Evolutionary conservation across 2,888 invertebrate species (phyloP).

Genomic region (Diachrysia chrysitis): DNA sequence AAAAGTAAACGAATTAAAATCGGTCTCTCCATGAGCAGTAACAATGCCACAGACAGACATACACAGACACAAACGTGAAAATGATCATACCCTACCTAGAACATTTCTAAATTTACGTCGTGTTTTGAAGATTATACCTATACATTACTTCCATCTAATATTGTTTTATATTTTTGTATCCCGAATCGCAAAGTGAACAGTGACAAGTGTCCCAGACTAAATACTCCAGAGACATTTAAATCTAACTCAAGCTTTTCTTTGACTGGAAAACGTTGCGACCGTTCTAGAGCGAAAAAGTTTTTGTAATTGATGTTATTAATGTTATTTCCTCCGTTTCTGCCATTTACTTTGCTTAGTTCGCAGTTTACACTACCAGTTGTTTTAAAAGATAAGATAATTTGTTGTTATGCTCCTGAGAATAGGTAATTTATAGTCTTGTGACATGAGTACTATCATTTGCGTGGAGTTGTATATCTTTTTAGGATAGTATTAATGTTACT

Average conservation of each 20-base stretch:
- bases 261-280: slow-evolving; percentile 62
- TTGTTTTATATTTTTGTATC: slow-evolving; percentile 60
- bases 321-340: slow-evolving; percentile 47
- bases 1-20: too few species aligned
- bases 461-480: background rate
- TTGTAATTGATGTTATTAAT: slow-evolving; percentile 72
- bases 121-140: too few species aligned
- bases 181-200: slow-evolving; percentile 60
- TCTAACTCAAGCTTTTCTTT: slow-evolving; percentile 74
- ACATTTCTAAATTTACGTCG: too few species aligned
- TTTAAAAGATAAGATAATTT: slow-evolving; percentile 17
- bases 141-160: slow-evolving; percentile 4
- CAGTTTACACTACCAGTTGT: slow-evolving; percentile 20
- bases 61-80: too few species aligned
- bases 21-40: too few species aligned
- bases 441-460: slow-evolving; percentile 1
- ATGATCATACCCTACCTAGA: too few species aligned
- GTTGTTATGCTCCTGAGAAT: slow-evolving; percentile 1
- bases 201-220: slow-evolving; percentile 69
- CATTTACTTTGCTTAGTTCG: slow-evolving; percentile 39
- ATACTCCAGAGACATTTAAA: slow-evolving; percentile 81
- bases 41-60: too few species aligned
- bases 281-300: slow-evolving; percentile 68
- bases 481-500: background rate
- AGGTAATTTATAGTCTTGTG: slow-evolving; percentile 4